Evolutionary conservation across 1,140 invertebrate genomes (phyloP).

Genomic region (Cyclina sinensis): DNA sequence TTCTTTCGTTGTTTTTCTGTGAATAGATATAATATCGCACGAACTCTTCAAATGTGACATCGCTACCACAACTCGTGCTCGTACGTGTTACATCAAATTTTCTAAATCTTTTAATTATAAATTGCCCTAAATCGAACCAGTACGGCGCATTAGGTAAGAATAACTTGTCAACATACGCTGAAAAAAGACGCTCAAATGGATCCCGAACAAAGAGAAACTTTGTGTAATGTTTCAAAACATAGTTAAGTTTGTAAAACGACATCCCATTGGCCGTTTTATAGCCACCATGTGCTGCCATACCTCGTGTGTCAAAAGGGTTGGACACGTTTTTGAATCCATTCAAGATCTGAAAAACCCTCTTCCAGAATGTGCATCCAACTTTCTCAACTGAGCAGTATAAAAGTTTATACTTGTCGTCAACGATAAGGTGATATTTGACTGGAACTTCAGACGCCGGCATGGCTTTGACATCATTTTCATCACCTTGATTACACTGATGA

Average conservation of each 20-base stretch:
- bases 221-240: neutral
- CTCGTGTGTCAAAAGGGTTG: slow-evolving; percentile 35
- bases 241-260: slow-evolving; percentile 15
- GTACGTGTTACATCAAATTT: neutral
- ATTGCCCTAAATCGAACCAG: slow-evolving; percentile 56
- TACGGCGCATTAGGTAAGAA: slow-evolving; percentile 47
- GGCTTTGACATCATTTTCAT: too few species aligned
- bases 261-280: neutral
- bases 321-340: slow-evolving; percentile 56
- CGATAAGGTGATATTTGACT: neutral
- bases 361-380: slow-evolving; percentile 54
- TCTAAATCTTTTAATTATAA: slow-evolving; percentile 68
- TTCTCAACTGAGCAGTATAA: slow-evolving; percentile 56
- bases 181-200: slow-evolving; percentile 46
- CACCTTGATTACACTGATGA: too few species aligned
- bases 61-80: slow-evolving; percentile 68
- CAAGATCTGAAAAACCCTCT: neutral
- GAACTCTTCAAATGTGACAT: slow-evolving; percentile 76
- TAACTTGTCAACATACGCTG: slow-evolving; percentile 59
- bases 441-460: neutral
- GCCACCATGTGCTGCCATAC: neutral
- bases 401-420: neutral
- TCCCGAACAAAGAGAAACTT: slow-evolving; percentile 59
- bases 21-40: slow-evolving; percentile 69
- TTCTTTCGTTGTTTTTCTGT: slow-evolving; percentile 38